A percentile compares a stretch with the other conserved stretches of the same genome.
phyloP scores from a whole-genome alignment of 1,140 invertebrate genomes.

The Acromyrmex echinatior region DNA sequence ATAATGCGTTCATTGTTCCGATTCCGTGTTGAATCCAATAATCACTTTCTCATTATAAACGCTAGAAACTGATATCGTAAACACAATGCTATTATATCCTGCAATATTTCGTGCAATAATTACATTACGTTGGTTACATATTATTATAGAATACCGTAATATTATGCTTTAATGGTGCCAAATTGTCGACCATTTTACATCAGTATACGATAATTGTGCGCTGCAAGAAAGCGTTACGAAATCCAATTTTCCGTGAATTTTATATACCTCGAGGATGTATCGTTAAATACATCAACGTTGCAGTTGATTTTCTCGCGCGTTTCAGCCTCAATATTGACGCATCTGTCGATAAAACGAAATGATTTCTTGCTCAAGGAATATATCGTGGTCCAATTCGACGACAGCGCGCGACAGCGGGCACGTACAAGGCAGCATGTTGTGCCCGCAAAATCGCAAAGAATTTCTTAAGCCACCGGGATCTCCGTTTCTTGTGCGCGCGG shows the following conservation, averaged over 20 bases:
- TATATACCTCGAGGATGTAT: not conserved
- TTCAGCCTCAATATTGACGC: not conserved
- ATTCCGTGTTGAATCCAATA: constrained; percentile 24
- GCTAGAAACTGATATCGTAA: not conserved
- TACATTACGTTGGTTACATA: not conserved
- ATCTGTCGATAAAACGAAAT: constrained; percentile 30
- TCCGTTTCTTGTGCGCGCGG: not conserved
- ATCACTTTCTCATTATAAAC: constrained; percentile 27
- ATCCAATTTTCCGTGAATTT: constrained; percentile 14
- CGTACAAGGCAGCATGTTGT: constrained; percentile 6
- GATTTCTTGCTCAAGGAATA: constrained; percentile 45
- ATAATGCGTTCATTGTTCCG: constrained; percentile 25
- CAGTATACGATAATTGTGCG: not conserved
- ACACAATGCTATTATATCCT: constrained; percentile 1
- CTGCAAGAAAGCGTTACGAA: not conserved
- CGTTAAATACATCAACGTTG: constrained; percentile 10
- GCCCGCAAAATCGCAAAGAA: constrained; percentile 24
- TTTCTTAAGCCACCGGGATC: constrained; percentile 36
- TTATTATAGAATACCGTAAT: constrained; percentile 1
- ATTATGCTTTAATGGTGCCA: constrained; percentile 11
- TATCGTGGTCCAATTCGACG: constrained; percentile 28
- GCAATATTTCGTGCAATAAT: constrained; percentile 15
- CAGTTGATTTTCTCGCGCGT: constrained; percentile 25
- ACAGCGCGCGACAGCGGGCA: constrained; percentile 25
- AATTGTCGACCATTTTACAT: not conserved